Base-by-base conservation (phyloP, 1,140 invertebrate species). In the Halesus radiatus region DNA sequence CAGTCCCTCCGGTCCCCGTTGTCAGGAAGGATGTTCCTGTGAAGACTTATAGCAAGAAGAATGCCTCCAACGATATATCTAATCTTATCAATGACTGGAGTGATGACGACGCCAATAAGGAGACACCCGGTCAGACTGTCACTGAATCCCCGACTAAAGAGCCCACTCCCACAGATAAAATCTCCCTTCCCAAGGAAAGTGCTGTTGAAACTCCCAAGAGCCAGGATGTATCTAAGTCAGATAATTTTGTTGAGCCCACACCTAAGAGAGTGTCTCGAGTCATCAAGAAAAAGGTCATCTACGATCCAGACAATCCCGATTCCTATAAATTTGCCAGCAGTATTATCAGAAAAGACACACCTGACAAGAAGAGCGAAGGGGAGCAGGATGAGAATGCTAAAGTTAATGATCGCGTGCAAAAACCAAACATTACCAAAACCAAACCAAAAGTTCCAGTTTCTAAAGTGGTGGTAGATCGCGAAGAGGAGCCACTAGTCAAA, bases 281-380 rank as follows among this genome's bases (percentile, higher is more conserved):
- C 45, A 93, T 93, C 15, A 93, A 93, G 84, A 91, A 90, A 68
- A 93, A 93, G 87, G 90, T 93, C 16, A 93, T 93, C 80, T 93
- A 92, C 91, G 93, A 93, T 87, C 93, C 93, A 3, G 92, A 93
- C 86, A 92, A 91, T 83, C 90, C 90, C 13, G 91, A 91, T 77
- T 91, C 91, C 66, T 89, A 87, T 86, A 85, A 86, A 85, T 78
- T 85, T 83, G 80, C 80, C 20, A 81, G 80, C 18, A 54, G 15
- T 23, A 64, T 64, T 58, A 79, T 81, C 29, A 80, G 45, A 52
- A 77, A 78, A 78, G 68, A 82, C 16, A 68, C 23, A 6, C 13
- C 54, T 1, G 7, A 74, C 32, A 68, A 89, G 64, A 62, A 76
- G 22, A 20, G 50, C 45, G 1, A 29, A 22, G 22, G 2, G 15